Conservation (phyloP, 2,113 vertebrate species). For the Neoarius graeffei region DNA sequence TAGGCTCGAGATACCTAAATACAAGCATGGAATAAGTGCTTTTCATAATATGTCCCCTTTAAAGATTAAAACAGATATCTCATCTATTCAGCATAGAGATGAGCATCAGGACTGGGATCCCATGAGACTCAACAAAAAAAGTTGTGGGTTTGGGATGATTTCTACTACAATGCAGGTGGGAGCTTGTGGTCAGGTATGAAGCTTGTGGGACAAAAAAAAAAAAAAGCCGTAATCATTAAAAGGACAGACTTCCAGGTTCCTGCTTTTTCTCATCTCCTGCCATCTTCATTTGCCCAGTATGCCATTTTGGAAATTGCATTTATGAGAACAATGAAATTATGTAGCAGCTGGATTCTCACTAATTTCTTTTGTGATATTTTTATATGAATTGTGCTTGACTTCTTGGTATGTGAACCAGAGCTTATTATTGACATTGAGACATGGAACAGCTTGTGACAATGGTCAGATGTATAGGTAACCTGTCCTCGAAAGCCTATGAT, state of each 20-base stretch:
- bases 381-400: background rate
- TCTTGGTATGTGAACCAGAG: background rate
- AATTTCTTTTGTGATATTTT: background rate
- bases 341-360: background rate
- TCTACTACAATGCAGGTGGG: background rate
- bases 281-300: background rate
- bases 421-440: background rate
- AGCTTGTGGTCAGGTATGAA: background rate
- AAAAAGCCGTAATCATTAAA: background rate
- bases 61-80: background rate
- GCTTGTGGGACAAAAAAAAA: background rate
- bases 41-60: no score
- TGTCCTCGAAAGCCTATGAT: background rate
- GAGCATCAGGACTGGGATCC: background rate
- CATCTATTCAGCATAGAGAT: background rate
- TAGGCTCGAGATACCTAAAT: no score
- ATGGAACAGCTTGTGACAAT: background rate
- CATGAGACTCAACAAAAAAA: background rate
- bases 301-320: background rate
- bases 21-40: no score
- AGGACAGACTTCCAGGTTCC: background rate
- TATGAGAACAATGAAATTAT: background rate
- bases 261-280: no score
- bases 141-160: background rate
- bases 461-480: background rate